Evolutionary conservation across 2,113 vertebrate species (phyloP).

Genomic region (Isurus oxyrinchus): DNA sequence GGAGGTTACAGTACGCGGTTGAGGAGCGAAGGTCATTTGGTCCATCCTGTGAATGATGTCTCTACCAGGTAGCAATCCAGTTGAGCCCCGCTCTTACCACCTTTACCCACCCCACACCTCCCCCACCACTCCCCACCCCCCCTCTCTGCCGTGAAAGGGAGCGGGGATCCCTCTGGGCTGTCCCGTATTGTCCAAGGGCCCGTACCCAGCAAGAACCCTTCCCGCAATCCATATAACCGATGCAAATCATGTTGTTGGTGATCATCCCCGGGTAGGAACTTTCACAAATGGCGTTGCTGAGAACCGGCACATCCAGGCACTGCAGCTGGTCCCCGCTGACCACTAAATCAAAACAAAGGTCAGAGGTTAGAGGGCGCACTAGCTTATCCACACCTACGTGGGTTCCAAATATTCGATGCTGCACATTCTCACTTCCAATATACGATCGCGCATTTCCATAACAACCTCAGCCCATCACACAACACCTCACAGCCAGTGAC

Average conservation of each 20-base stretch:
- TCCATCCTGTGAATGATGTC: not conserved
- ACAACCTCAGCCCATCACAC: too few species aligned
- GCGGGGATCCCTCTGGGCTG: not conserved
- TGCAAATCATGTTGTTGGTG: constrained; percentile 55
- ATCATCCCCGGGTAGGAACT: constrained; percentile 55
- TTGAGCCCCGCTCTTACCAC: too few species aligned
- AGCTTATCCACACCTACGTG: not conserved
- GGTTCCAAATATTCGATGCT: not conserved
- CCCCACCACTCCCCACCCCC: too few species aligned
- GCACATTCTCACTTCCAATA: too few species aligned
- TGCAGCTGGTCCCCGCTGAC: constrained; percentile 44
- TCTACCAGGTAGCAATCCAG: too few species aligned
- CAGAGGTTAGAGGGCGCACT: not conserved
- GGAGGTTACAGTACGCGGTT: too few species aligned
- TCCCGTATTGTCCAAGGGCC: not conserved
- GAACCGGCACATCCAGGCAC: constrained; percentile 52
- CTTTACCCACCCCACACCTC: too few species aligned
- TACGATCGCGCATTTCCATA: too few species aligned
- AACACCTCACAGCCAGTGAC: too few species aligned
- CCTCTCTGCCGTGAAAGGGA: not conserved
- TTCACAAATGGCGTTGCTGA: constrained; percentile 45
- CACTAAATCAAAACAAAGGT: not conserved
- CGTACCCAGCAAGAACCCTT: constrained; percentile 51
- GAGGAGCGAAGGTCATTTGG: too few species aligned
- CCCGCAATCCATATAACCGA: constrained; percentile 54